A percentile compares a stretch with the other conserved stretches of the same genome.
Evolutionary conservation across 2,113 vertebrate species (phyloP).

Genomic region (Micronycteris hirsuta): DNA sequence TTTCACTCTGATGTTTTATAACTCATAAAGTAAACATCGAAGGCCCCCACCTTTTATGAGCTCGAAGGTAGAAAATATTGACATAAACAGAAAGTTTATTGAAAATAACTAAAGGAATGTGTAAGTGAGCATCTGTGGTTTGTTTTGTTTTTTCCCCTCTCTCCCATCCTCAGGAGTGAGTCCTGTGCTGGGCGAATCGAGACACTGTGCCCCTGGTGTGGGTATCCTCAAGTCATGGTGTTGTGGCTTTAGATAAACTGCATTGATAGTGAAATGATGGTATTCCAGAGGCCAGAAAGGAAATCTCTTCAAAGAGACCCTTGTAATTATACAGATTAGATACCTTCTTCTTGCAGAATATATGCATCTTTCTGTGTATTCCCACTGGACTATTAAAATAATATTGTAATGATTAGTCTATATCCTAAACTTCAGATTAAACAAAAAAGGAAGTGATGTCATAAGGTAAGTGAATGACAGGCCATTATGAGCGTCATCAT

Average conservation of each 20-base stretch:
- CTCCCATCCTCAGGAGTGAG: not conserved
- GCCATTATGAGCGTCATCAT: not conserved
- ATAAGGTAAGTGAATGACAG: not conserved
- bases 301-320: not conserved
- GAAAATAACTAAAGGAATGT: not conserved
- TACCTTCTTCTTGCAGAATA: not conserved
- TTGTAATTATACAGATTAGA: not conserved
- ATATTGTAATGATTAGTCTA: not conserved
- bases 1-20: not conserved
- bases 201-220: not conserved
- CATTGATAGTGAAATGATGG: not conserved
- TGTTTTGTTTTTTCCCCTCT: too few species aligned
- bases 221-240: not conserved
- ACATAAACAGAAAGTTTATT: not conserved
- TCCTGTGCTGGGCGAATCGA: fast-evolving
- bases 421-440: not conserved
- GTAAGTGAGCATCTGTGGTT: not conserved
- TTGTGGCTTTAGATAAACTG: not conserved
- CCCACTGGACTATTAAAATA: not conserved
- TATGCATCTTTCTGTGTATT: not conserved
- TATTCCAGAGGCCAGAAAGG: not conserved
- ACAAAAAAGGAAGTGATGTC: not conserved
- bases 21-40: not conserved
- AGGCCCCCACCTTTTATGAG: not conserved
- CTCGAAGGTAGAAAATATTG: not conserved